Conservation (phyloP, 1,140 invertebrate species). For the Pseudomyrmex flavicornis region DNA sequence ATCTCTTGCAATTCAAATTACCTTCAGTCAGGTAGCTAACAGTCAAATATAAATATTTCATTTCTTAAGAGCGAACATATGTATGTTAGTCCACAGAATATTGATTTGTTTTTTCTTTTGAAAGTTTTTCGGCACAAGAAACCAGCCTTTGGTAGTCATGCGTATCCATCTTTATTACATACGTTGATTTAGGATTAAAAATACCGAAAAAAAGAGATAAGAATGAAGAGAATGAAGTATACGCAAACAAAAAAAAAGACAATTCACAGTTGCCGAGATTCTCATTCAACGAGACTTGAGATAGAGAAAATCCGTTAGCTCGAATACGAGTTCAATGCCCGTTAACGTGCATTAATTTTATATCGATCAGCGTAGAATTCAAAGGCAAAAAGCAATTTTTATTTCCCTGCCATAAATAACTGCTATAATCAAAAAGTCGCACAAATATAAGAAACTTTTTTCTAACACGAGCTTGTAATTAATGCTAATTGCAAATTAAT, state of each 20-base stretch:
- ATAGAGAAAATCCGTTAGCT: constrained; percentile 34
- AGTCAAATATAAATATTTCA: too few relatives aligned
- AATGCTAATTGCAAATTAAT: too few relatives aligned
- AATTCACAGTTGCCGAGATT: constrained; percentile 8
- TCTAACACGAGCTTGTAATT: neutral
- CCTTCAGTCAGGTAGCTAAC: too few relatives aligned
- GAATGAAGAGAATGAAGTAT: neutral
- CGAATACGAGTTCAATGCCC: constrained; percentile 45
- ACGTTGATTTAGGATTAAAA: too few relatives aligned
- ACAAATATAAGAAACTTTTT: neutral
- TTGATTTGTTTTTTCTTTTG: too few relatives aligned
- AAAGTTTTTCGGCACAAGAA: too few relatives aligned
- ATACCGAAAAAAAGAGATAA: neutral
- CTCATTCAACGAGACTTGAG: constrained; percentile 37
- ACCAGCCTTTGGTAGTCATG: too few relatives aligned
- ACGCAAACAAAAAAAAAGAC: neutral
- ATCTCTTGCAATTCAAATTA: too few relatives aligned
- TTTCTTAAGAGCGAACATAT: too few relatives aligned
- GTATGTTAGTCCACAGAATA: too few relatives aligned
- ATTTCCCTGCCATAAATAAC: constrained; percentile 7
- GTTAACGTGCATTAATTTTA: constrained; percentile 50
- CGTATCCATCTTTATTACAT: too few relatives aligned
- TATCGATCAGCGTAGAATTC: constrained; percentile 37
- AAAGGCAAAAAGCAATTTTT: constrained; percentile 16
- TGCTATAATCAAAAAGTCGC: neutral